These are phyloP conservation scores for Caenorhabditis inopinata DNA, from an alignment of 1,140 invertebrate genomes.

Conservation along the genomic window DNA sequence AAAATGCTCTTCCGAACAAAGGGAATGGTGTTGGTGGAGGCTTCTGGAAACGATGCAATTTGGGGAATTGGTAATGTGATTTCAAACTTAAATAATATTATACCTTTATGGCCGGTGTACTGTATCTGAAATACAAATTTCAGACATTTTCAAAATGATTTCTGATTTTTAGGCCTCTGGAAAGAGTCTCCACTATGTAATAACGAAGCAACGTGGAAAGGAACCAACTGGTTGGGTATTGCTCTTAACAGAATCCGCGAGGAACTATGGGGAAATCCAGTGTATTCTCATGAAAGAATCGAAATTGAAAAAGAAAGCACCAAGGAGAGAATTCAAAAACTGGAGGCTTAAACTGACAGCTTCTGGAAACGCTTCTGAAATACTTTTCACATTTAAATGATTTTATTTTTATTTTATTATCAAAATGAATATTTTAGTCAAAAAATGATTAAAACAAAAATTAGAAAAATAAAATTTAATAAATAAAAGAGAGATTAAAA, in stretches of 20 bases:
- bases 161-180: too few species aligned
- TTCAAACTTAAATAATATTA: background rate
- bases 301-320: background rate
- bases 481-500: too few species aligned
- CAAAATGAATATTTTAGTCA: too few species aligned
- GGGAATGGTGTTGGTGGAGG: background rate
- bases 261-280: background rate
- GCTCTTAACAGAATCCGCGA: background rate
- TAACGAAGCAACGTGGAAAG: background rate
- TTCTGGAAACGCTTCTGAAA: too few species aligned
- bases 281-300: background rate
- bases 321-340: background rate
- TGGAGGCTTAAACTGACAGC: too few species aligned
- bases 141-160: too few species aligned
- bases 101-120: background rate
- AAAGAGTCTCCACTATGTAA: too few species aligned
- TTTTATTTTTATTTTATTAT: too few species aligned
- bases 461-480: too few species aligned
- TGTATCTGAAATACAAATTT: too few species aligned
- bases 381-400: too few species aligned
- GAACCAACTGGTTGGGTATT: background rate
- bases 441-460: too few species aligned
- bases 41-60: conserved; percentile 15
- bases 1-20: background rate
- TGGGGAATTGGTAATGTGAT: background rate